Evolutionary conservation across 2,113 vertebrate genomes (phyloP).

Genomic region (Sakesphorus luctuosus): DNA sequence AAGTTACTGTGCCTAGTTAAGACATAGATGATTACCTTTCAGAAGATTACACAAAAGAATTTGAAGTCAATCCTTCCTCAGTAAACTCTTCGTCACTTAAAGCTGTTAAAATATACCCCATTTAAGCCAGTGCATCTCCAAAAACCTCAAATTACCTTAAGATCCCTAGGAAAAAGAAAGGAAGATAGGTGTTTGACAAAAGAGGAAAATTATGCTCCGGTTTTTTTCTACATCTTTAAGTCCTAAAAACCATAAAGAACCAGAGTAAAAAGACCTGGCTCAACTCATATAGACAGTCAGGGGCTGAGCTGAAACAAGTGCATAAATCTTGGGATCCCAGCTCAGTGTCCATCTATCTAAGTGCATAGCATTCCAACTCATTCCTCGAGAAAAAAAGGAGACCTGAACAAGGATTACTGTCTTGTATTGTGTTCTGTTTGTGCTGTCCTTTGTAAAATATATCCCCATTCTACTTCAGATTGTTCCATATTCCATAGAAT

Average conservation of each 20-base stretch:
- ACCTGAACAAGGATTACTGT: background rate
- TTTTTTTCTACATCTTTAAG: background rate
- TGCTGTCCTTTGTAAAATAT: background rate
- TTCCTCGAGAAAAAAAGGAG: background rate
- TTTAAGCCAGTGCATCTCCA: background rate
- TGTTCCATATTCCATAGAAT: background rate
- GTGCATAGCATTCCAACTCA: background rate
- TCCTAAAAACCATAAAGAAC: background rate
- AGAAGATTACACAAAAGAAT: background rate
- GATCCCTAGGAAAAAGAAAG: background rate
- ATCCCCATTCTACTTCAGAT: background rate
- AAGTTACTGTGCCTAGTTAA: background rate
- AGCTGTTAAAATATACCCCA: background rate
- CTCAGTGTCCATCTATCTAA: background rate
- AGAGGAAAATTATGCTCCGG: background rate
- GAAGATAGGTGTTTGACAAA: background rate
- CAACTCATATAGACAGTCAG: background rate
- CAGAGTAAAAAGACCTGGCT: background rate
- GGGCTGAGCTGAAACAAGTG: background rate
- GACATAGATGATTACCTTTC: background rate
- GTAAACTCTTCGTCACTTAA: background rate
- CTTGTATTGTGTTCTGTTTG: background rate
- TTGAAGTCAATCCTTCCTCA: background rate
- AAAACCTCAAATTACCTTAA: background rate
- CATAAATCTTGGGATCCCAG: background rate